Evolutionary conservation across 23 tunicate species (phyloP).

Genomic region (Halocynthia roretzi): DNA sequence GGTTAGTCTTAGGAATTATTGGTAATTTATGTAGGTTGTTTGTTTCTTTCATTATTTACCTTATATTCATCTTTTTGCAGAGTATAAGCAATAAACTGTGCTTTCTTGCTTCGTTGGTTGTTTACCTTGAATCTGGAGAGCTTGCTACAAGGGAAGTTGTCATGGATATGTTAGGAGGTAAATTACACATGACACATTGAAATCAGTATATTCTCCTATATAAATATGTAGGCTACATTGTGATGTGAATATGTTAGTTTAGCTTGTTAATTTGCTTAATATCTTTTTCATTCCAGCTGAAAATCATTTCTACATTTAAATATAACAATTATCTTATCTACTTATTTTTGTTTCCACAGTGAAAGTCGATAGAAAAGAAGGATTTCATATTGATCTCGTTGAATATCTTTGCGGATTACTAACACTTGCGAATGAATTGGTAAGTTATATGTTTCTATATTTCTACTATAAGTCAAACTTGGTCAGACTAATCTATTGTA

Average conservation of each 20-base stretch:
- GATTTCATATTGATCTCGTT: conserved; percentile 34
- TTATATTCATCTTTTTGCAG: conserved; percentile 8
- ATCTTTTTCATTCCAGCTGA: neutral
- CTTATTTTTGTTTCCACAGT: neutral
- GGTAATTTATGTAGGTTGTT: no score
- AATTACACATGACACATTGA: neutral
- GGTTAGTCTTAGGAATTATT: no score
- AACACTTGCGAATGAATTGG: conserved; percentile 31
- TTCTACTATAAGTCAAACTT: no score
- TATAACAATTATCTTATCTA: neutral
- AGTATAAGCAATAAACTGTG: conserved; percentile 28
- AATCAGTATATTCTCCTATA: neutral
- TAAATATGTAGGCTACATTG: neutral
- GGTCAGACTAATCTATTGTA: no score
- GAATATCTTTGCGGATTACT: conserved; percentile 52
- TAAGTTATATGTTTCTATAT: neutral
- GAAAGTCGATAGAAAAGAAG: conserved; percentile 15
- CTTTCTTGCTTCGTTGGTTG: conserved; percentile 31
- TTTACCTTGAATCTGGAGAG: conserved; percentile 23
- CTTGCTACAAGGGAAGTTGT: conserved; percentile 26
- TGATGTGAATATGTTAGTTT: neutral
- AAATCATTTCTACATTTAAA: neutral
- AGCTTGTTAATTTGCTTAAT: neutral
- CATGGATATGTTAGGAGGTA: conserved; percentile 29
- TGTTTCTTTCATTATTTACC: no score